Base-by-base conservation (phyloP, 2,888 invertebrate species). In the Pandemis heparana region DNA sequence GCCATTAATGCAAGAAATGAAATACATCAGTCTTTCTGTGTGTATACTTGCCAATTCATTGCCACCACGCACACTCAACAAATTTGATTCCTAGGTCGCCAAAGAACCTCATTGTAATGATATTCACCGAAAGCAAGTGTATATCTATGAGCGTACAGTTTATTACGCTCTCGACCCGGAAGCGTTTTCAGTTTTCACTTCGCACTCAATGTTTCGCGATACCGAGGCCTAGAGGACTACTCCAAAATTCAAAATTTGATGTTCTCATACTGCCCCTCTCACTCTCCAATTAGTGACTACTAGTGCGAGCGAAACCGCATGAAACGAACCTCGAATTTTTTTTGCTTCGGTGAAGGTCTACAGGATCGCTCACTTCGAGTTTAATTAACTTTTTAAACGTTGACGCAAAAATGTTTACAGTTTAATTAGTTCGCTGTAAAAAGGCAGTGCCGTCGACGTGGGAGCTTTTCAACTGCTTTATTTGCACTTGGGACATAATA, bases 361-460 rank as follows among this genome's bases (percentile, higher is more conserved):
- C 23, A 23, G 46, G 48, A 48, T 32, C 32, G 16, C 38, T 48
- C 10, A n/a, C 56, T n/a, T 3, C 39, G 46, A 62, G 68, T 70
- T 79, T 79, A 77, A 82, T 82, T 81, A 78, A 78, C 71, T 78
- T 79, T 80, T 79, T 66, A 79, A 79, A 75, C 73, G 77, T 75
- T 60, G 46, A 5, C 64, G 53, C 73, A 69, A 70, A 79, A 80
- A 76, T 76, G 77, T 75, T 80, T 78, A 83, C 80, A 76, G 79
- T 80, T 81, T 79, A 80, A 84, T 85, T 83, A 83, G 77, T 77
- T 78, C 72, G 77, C 77, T 70, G 75, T 71, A 67, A 56, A 56
- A 56, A 73, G 65, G 73, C 75, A 76, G 75, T 8, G 64, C 7
- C 70, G 71, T 66, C 64, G 69, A 64, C 73, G 64, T 68, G 69